Conservation (phyloP, 1,140 invertebrate species). For the Yoshiicerus persimilis region DNA sequence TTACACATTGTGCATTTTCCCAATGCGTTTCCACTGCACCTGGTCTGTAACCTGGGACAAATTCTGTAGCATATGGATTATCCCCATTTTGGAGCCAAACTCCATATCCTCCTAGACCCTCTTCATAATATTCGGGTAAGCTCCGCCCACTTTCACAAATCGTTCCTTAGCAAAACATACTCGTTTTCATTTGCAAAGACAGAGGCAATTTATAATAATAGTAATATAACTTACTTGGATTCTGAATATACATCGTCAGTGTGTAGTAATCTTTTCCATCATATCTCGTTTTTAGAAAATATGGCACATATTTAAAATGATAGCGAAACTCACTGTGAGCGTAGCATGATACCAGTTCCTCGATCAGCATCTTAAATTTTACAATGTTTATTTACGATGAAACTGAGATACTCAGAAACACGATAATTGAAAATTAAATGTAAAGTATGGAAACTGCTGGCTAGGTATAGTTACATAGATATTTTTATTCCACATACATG, state of each 20-base stretch:
- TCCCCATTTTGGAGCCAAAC: neutral
- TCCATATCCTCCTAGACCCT: neutral
- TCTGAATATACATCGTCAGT: neutral
- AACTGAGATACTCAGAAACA: no score
- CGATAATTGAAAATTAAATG: neutral
- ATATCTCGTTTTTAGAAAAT: neutral
- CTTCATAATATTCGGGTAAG: neutral
- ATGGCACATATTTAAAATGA: neutral
- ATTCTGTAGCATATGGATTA: neutral
- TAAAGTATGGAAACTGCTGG: no score
- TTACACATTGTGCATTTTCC: neutral
- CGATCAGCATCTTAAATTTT: neutral
- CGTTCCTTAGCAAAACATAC: neutral
- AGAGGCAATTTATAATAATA: neutral
- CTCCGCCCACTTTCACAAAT: neutral
- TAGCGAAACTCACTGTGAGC: neutral
- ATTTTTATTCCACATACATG: neutral
- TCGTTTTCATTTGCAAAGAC: neutral
- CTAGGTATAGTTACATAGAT: no score
- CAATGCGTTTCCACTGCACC: neutral
- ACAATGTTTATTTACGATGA: no score
- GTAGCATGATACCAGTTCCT: neutral
- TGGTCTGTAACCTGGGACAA: neutral
- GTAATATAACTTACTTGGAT: neutral
- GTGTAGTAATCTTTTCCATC: neutral